phyloP scores from a whole-genome alignment of 2,797 vertebrate genomes.

The Crax fasciolata region DNA sequence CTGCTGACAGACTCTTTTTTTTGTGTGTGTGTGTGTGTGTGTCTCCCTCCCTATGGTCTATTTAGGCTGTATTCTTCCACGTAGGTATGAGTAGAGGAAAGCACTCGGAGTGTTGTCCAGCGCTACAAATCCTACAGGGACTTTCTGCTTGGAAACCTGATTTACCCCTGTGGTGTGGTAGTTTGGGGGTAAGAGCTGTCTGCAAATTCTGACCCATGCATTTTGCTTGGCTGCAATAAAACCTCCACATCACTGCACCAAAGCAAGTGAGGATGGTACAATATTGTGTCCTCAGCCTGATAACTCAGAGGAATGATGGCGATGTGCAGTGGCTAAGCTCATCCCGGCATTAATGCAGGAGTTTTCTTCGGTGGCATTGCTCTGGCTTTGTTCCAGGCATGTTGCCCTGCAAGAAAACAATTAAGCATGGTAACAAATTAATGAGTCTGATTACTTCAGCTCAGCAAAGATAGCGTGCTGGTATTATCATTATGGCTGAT shows the following conservation, averaged over 20 bases:
- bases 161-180: not conserved
- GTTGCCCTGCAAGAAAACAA: conserved; percentile 15
- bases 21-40: not conserved
- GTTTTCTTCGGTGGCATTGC: not conserved
- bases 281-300: not conserved
- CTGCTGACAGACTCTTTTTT: not conserved
- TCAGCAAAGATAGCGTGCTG: not conserved
- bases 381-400: conserved; percentile 20
- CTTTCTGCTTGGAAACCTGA: not conserved
- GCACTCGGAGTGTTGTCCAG: not conserved
- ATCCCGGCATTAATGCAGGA: not conserved
- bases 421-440: not conserved
- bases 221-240: too few relatives aligned
- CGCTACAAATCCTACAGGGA: not conserved
- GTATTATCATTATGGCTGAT: conserved; percentile 11
- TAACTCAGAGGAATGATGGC: not conserved
- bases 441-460: conserved; percentile 14
- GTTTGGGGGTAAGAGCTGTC: not conserved
- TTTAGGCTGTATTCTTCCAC: not conserved
- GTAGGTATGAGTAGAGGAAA: not conserved
- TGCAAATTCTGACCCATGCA: not conserved
- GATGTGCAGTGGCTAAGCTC: not conserved
- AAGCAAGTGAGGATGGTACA: too few relatives aligned
- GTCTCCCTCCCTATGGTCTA: not conserved
- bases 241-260: too few relatives aligned